A percentile compares a stretch with the other conserved stretches of the same genome.
Evolutionary conservation across 2,888 invertebrate genomes (phyloP).

Genomic region (Epirrita christyi): DNA sequence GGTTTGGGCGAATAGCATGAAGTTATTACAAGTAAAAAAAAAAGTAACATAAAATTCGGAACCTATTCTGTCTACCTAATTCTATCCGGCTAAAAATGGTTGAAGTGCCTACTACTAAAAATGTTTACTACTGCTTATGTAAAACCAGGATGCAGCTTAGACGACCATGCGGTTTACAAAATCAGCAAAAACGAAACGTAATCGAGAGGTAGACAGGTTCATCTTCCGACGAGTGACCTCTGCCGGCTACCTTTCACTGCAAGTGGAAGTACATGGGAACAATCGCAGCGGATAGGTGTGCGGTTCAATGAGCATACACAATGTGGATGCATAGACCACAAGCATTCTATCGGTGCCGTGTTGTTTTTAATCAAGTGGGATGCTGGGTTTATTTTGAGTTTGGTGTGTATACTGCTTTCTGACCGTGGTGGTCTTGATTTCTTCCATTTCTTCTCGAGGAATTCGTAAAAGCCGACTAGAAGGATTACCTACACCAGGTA

Average conservation of each 20-base stretch:
- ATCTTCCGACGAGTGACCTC: conserved; percentile 40
- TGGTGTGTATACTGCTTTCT: no score
- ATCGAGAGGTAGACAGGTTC: conserved; percentile 17
- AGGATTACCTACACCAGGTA: no score
- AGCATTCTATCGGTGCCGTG: conserved; percentile 10
- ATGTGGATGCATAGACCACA: conserved; percentile 27
- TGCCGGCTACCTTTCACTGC: conserved; percentile 41
- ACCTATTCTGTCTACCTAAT: background rate
- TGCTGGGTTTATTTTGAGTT: background rate
- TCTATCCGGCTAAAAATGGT: background rate
- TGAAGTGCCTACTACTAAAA: background rate
- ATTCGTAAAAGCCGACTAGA: no score
- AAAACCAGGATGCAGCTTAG: conserved; percentile 3
- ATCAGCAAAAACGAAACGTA: conserved; percentile 19
- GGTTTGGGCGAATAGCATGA: no score
- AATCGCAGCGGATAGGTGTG: conserved; percentile 27
- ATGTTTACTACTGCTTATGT: background rate
- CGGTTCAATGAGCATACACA: conserved; percentile 42
- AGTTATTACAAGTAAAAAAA: no score
- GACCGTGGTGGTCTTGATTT: no score
- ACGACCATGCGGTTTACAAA: background rate
- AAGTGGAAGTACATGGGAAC: conserved; percentile 36
- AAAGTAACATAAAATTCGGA: no score
- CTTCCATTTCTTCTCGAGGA: no score
- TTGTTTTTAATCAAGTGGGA: conserved; percentile 15